phyloP scores from a whole-genome alignment of 1,140 invertebrate species.

The Lutraria rhynchaena region DNA sequence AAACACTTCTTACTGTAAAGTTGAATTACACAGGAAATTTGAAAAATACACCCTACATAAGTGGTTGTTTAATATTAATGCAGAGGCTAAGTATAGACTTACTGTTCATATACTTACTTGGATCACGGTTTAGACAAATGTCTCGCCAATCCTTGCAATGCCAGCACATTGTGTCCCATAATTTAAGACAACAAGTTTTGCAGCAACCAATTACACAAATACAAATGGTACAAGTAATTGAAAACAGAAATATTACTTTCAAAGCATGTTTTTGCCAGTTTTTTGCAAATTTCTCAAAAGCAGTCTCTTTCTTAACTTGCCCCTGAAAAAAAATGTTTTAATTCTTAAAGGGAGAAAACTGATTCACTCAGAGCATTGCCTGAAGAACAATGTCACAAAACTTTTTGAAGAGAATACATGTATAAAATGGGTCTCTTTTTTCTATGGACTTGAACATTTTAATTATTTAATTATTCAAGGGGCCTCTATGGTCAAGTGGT shows the following conservation, averaged over 20 bases:
- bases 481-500: too few relatives aligned
- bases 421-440: background rate
- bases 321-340: slow-evolving; percentile 26
- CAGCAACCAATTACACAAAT: slow-evolving; percentile 46
- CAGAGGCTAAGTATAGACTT: too few relatives aligned
- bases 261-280: slow-evolving; percentile 50
- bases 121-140: slow-evolving; percentile 43
- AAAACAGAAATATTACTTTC: slow-evolving; percentile 43
- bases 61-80: too few relatives aligned
- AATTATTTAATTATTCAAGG: too few relatives aligned
- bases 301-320: slow-evolving; percentile 30
- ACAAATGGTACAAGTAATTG: slow-evolving; percentile 17
- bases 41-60: too few relatives aligned
- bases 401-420: background rate
- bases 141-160: slow-evolving; percentile 40
- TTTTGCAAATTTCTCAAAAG: slow-evolving; percentile 50
- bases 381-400: background rate
- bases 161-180: slow-evolving; percentile 39
- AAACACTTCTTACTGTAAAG: too few relatives aligned
- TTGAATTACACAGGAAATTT: too few relatives aligned
- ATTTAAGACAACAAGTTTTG: slow-evolving; percentile 6
- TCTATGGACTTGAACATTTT: too few relatives aligned
- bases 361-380: background rate
- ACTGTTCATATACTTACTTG: slow-evolving; percentile 48
- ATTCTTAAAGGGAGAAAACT: background rate